Evolutionary conservation across 2,797 vertebrate genomes (phyloP), one percentile per base, ranked within the genome.

Genomic region (Anniella stebbinsi): DNA sequence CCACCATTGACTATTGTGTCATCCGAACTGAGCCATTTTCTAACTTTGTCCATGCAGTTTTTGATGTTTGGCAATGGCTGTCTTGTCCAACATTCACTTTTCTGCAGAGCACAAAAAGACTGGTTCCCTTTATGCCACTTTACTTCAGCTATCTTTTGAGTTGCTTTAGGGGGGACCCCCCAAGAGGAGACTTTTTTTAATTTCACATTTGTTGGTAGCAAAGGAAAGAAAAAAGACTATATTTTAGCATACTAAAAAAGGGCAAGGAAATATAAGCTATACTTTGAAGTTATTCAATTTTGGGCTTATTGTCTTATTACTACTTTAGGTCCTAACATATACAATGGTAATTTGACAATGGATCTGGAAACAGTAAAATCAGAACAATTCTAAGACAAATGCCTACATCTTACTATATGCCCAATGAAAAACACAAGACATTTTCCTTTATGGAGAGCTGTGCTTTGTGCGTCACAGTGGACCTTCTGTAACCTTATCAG

Each of bases 171-270:
- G 33, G 17, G 30, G 15, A 90, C 86, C 3, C 17, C 41, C 51
- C 83, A 80, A 87, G 11, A 82, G 33, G 17, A 1, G 83, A n/a
- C 41, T 87, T 70, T 23, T 2, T 70, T 87, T 84, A 41, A 12
- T 73, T 25, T 86, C 89, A n/a, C 38, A 89, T 92, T 95, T 73
- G 87, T 33, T 91, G 75, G 41, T 92, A 90, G 84, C 45, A 90
- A 77, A 0, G 80, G 38, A 78, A 2, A 87, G 76, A 69, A 54
- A 9, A 73, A 80, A 70, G 9, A 25, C 10, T 10, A 18, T 73
- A 13, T 84, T 94, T 90, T 88, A 30, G 30, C 78, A 88, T n/a
- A 30, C 51, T 80, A 28, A 25, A 67, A 78, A 87, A 41, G 28
- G 25, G 21, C 33, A n/a, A 33, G 28, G 60, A 23, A 73, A 54